Evolutionary conservation across 2,888 invertebrate species (phyloP), one percentile per base, ranked within the genome.

Genomic region (Leistus spinibarbis): DNA sequence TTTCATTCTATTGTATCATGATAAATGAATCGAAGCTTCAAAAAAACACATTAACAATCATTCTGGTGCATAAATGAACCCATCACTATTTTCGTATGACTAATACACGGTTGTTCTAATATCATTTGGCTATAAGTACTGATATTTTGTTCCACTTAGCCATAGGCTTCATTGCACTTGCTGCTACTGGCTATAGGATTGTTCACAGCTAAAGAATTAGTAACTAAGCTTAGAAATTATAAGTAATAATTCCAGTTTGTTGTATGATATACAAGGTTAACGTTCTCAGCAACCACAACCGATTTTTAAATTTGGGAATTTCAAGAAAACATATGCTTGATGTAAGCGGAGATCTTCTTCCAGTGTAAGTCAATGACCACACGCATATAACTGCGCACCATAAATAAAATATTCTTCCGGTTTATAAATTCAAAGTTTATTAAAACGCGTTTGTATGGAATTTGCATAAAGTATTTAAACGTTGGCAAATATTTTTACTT

Each of bases 401-500:
- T 40, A 40, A 40, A 40, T 40, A 7, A 7, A n/a, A n/a, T 13
- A 40, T 40, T 40, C 40, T 40, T 40, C 40, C 40, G 40, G 40
- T 40, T 40, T 40, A 13, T 40, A 40, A 40, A 40, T 40, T 13
- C 40, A 40, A 40, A 40, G 40, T 40, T 40, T 40, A 40, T 40
- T 40, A 40, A 40, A 40, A 40, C 40, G 40, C 40, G 40, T 40
- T 40, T 40, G 40, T 40, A 40, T 40, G 40, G 40, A 40, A 40
- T 40, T 40, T 40, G 1, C 40, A 40, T 40, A 40, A 40, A 40
- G 40, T 40, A 40, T 40, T 40, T 40, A 40, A 40, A 24, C 22
- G 54, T 24, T 63, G 23, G 71, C 71, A 71, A 63, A 71, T 71
- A 71, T 71, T 71, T n/a, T n/a, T n/a, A n/a, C n/a, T n/a, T 64